Conservation (phyloP, 1,140 invertebrate genomes). For the Solenopsis invicta region DNA sequence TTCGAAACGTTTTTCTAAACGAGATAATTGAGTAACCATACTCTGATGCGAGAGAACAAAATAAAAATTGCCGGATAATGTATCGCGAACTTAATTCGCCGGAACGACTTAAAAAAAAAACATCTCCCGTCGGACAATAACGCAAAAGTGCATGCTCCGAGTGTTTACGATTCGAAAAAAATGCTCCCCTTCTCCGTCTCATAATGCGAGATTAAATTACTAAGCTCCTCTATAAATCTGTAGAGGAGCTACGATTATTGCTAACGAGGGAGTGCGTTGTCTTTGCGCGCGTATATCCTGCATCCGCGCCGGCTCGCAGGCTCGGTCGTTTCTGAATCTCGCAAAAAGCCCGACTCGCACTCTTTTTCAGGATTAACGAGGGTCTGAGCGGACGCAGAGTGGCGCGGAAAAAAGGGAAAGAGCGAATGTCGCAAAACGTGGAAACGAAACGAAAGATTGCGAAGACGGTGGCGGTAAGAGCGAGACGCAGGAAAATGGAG, state of each 20-base stretch:
- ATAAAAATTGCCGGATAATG: not conserved
- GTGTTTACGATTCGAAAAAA: constrained; percentile 17
- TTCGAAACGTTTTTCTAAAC: not conserved
- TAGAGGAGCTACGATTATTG: constrained; percentile 46
- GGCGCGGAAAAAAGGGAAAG: constrained; percentile 15
- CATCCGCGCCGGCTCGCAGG: constrained; percentile 58
- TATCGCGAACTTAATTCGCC: constrained; percentile 14
- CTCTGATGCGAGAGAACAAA: not conserved
- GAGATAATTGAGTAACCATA: not conserved
- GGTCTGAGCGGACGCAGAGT: constrained; percentile 48
- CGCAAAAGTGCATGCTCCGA: not conserved
- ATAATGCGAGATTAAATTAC: constrained; percentile 52
- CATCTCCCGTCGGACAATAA: not conserved
- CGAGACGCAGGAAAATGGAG: constrained; percentile 73
- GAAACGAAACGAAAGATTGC: constrained; percentile 31
- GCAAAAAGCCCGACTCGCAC: constrained; percentile 78
- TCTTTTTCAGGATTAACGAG: constrained; percentile 83
- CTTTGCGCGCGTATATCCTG: constrained; percentile 3
- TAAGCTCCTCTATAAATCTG: constrained; percentile 45
- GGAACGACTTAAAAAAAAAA: not conserved
- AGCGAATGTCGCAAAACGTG: not conserved
- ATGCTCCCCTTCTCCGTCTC: not conserved
- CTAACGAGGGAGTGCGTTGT: constrained; percentile 36
- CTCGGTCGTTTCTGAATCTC: constrained; percentile 77
- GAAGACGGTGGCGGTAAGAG: constrained; percentile 55